Conservation (phyloP, 2,113 vertebrate species). For the Phalacrocorax brasilianus region DNA sequence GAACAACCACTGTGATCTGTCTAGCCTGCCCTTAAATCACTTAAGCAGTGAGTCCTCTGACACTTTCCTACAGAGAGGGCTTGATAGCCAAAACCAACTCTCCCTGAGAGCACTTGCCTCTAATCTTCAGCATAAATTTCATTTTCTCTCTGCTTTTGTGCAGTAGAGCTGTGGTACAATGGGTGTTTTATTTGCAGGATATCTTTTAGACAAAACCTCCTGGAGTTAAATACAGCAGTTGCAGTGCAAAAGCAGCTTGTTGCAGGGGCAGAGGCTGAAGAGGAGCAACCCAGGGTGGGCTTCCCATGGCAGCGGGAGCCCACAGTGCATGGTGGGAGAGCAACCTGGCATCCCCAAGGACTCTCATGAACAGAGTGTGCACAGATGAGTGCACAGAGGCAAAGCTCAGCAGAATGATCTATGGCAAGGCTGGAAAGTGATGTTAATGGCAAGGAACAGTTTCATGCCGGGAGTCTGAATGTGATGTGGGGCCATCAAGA, state of each 20-base stretch:
- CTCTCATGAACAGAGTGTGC: neutral
- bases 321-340: fast-evolving
- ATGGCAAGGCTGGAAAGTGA: neutral
- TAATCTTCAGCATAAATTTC: neutral
- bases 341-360: neutral
- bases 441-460: neutral
- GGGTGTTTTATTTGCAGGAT: neutral
- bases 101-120: neutral
- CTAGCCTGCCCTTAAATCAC: neutral
- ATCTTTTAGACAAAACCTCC: neutral
- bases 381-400: neutral
- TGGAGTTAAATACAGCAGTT: neutral
- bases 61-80: neutral
- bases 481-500: neutral
- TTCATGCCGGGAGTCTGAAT: neutral
- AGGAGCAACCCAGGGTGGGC: neutral
- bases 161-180: neutral
- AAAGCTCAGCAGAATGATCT: neutral
- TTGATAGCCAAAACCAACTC: neutral
- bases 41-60: neutral
- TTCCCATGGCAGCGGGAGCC: fast-evolving
- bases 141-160: neutral
- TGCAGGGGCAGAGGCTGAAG: neutral
- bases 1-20: neutral
- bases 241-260: neutral